Evolutionary conservation across 92 coral and sea anemone species (phyloP).

Genomic region (Epizoanthus scotinus): DNA sequence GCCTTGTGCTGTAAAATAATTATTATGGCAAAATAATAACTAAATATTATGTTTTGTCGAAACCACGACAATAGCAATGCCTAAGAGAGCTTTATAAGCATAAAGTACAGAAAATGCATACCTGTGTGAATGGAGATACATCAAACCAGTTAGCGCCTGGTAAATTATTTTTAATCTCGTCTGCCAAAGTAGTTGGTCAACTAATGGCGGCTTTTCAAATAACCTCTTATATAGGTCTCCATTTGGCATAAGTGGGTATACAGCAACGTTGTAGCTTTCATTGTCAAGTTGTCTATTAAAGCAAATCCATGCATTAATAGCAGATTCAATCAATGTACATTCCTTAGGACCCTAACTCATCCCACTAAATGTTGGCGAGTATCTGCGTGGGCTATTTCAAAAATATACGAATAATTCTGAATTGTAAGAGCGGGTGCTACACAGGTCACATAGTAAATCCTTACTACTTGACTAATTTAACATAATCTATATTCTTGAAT

Average conservation of each 20-base stretch:
- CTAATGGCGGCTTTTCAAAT: neutral
- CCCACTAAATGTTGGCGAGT: no score
- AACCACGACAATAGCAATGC: no score
- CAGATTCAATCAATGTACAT: neutral
- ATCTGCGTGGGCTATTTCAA: no score
- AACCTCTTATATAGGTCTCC: constrained; percentile 8
- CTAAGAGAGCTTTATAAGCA: no score
- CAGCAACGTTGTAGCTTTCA: neutral
- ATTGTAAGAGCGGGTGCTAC: no score
- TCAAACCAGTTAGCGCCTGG: neutral
- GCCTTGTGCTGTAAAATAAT: no score
- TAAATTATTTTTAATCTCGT: neutral
- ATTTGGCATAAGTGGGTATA: constrained; percentile 7
- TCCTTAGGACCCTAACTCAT: neutral
- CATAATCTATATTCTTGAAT: no score
- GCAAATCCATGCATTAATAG: neutral
- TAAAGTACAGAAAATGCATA: neutral
- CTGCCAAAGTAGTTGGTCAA: neutral
- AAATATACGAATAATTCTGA: no score
- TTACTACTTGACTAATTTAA: no score
- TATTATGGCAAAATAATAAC: no score
- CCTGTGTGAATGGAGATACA: constrained; percentile 14
- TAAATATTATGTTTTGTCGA: no score
- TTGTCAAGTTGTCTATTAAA: neutral
- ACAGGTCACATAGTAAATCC: no score